Percentiles rank a stretch among this genome's conserved stretches.
phyloP scores from a whole-genome alignment of 2,888 invertebrate genomes.

The Drosophila helvetica region DNA sequence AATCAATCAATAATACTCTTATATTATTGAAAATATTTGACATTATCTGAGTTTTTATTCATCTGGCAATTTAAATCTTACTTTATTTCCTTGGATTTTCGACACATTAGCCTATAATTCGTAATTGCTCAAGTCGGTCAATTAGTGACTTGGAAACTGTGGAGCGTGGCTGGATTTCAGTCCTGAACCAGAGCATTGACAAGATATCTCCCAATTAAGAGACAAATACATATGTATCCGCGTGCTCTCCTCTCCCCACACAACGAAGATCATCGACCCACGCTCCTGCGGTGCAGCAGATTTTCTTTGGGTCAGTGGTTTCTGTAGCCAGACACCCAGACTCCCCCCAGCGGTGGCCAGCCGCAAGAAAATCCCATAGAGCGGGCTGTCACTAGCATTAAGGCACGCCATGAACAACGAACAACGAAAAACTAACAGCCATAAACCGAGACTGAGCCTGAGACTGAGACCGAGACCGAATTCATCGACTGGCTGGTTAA shows the following conservation, averaged over 20 bases:
- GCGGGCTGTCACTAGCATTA: constrained; percentile 30
- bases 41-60: too few relatives aligned
- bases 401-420: constrained; percentile 22
- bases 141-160: background rate
- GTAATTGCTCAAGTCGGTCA: background rate
- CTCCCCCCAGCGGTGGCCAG: background rate
- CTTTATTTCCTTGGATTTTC: too few relatives aligned
- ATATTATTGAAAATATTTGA: background rate
- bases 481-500: constrained; percentile 24
- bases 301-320: background rate
- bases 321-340: background rate
- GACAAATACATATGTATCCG: background rate
- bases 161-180: background rate
- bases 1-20: constrained; percentile 12
- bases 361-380: constrained; percentile 19
- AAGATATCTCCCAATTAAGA: background rate
- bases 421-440: constrained; percentile 14
- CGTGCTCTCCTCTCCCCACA: background rate
- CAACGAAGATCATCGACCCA: background rate
- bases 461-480: constrained; percentile 15
- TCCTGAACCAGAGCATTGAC: background rate
- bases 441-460: background rate
- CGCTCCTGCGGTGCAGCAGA: background rate
- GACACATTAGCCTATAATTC: background rate
- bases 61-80: too few relatives aligned